Base-by-base conservation (phyloP, 2,888 invertebrate genomes). In the Pachymerium ferrugineum region DNA sequence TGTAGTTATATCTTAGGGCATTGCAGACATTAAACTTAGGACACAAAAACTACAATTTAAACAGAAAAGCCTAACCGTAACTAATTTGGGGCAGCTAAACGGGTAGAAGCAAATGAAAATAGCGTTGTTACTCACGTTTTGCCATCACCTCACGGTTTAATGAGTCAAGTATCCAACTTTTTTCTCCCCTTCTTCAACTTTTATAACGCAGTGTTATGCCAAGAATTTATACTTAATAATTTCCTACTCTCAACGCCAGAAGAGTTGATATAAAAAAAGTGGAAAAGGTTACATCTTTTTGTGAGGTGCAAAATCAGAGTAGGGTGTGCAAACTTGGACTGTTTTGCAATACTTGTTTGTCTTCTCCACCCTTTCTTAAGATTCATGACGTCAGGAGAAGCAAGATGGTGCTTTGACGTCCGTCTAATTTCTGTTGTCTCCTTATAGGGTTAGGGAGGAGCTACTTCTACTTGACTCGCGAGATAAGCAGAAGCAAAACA, bases 181-280 rank as follows among this genome's bases (percentile, higher is more conserved):
- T 62, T 62, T 62, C 62, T n/a, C 62, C 47, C 62, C 62, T 62
- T 62, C 62, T 62, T 62, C 62, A 62, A 62, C 62, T 62, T 62
- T 62, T 62, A 62, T 62, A 62, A 62, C 62, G 25, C 62, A 14
- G 19, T 12, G 25, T 62, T 62, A 62, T 62, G 62, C 62, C 8
- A 62, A 22, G 62, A 62, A 62, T 62, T 62, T 62, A 22, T 62
- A 62, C 62, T 62, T 62, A 62, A 28, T 28, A 62, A 16, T 62
- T 62, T 62, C 62, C 25, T 25, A 62, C 28, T 62, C 62, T 62
- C 62, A 62, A 62, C 62, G 28, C 62, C 28, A 28, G 25, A 62
- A 22, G 16, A 19, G 10, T 22, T 8, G 5, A 62, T n/a, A n/a
- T 25, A 28, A 62, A 62, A 28, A 28, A 47, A 47, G 16, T 25